Conservation (phyloP, 2,888 invertebrate genomes). For the Mesopsocus fuscifrons region DNA sequence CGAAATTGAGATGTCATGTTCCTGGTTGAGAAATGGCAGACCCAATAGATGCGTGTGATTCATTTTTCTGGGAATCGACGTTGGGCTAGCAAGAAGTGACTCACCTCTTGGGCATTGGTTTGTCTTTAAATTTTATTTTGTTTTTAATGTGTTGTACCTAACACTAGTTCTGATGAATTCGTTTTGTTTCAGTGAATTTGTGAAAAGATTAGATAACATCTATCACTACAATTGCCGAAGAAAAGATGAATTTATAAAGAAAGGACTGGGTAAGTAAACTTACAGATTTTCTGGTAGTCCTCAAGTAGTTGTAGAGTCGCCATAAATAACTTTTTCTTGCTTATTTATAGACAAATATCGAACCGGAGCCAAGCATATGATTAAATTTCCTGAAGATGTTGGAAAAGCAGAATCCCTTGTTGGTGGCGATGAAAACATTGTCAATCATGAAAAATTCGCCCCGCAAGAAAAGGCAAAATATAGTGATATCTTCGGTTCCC, state of each 20-base stretch:
- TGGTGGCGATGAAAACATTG: slow-evolving; percentile 48
- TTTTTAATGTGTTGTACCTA: too few species aligned
- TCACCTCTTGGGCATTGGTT: too few species aligned
- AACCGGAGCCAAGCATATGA: slow-evolving; percentile 35
- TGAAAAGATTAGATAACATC: slow-evolving; percentile 48
- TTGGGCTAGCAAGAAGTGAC: too few species aligned
- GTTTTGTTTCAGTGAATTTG: slow-evolving; percentile 47
- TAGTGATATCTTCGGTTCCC: slow-evolving; percentile 30
- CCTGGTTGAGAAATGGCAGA: too few species aligned
- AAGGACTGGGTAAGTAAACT: slow-evolving; percentile 52
- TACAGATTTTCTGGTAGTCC: too few species aligned
- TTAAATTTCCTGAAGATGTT: slow-evolving; percentile 63
- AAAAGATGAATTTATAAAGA: slow-evolving; percentile 63
- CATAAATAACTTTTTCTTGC: too few species aligned
- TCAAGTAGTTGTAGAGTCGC: too few species aligned
- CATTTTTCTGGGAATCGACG: too few species aligned
- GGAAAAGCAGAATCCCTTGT: slow-evolving; percentile 50
- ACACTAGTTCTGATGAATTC: too few species aligned
- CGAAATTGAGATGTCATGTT: too few species aligned
- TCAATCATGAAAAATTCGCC: slow-evolving; percentile 35
- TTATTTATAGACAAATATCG: slow-evolving; percentile 41
- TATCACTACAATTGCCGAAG: slow-evolving; percentile 57
- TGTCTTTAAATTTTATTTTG: too few species aligned
- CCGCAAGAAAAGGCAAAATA: slow-evolving; percentile 33
- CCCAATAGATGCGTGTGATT: too few species aligned